A percentile compares a stretch with the other conserved stretches of the same genome.
These are phyloP conservation scores for Catharus fuscescens DNA, from an alignment of 2,113 vertebrate species.

Conservation along the genomic window DNA sequence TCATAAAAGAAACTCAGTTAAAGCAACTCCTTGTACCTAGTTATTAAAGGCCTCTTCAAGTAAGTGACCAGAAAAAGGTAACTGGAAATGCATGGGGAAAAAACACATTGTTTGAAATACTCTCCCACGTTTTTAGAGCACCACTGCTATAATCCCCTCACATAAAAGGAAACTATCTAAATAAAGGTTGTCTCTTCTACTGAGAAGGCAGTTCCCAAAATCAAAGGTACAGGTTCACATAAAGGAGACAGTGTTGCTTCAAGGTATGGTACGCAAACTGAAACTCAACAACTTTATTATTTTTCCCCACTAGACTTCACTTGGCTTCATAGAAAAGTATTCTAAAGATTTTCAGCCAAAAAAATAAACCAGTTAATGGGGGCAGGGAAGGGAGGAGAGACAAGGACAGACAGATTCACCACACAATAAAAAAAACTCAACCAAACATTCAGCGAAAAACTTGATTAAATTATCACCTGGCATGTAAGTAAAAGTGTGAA, in stretches of 20 bases:
- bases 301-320: not conserved
- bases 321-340: not conserved
- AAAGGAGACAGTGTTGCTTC: not conserved
- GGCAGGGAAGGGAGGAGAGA: rapidly evolving
- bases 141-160: not conserved
- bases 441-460: not conserved
- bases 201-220: not conserved
- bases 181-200: not conserved
- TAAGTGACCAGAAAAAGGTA: not conserved
- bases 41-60: not conserved
- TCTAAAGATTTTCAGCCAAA: not conserved
- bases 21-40: not conserved
- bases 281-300: not conserved
- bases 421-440: not conserved
- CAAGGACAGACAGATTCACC: not conserved
- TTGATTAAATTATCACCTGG: not conserved
- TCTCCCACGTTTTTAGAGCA: not conserved
- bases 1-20: not conserved
- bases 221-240: not conserved
- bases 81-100: rapidly evolving
- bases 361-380: not conserved
- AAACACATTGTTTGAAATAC: not conserved
- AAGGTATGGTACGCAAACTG: not conserved
- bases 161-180: not conserved
- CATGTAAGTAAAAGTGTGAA: not conserved